Percentiles rank a stretch among this genome's conserved stretches.
phyloP scores from a whole-genome alignment of 2,888 invertebrate genomes.

The Ennomos fuscantarius region DNA sequence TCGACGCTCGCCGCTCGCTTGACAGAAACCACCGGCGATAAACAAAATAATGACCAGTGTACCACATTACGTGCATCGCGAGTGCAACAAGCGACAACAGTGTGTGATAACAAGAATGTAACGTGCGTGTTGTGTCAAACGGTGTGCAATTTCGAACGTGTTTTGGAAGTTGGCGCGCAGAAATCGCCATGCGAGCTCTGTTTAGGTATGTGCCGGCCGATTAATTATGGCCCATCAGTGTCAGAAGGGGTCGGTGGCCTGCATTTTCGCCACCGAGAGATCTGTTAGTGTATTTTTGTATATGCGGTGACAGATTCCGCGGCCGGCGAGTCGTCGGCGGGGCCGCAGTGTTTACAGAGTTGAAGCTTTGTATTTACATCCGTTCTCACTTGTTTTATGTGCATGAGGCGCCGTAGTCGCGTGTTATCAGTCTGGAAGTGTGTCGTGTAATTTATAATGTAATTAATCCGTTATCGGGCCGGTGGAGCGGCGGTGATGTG shows the following conservation, averaged over 20 bases:
- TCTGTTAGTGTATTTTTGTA: constrained; percentile 65
- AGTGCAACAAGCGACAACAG: constrained; percentile 80
- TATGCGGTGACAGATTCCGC: constrained; percentile 58
- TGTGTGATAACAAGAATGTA: constrained; percentile 82
- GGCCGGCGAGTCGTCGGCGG: constrained; percentile 41
- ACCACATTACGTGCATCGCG: constrained; percentile 76
- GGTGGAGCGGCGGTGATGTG: constrained; percentile 57
- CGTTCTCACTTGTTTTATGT: constrained; percentile 62
- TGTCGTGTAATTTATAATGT: constrained; percentile 80
- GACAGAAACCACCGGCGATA: constrained; percentile 75
- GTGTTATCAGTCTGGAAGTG: constrained; percentile 76
- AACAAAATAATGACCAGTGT: constrained; percentile 82
- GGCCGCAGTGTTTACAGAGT: constrained; percentile 46
- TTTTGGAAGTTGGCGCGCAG: constrained; percentile 76
- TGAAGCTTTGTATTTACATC: constrained; percentile 54
- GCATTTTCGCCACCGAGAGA: constrained; percentile 66
- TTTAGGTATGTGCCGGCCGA: constrained; percentile 81
- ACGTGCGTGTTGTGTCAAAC: constrained; percentile 80
- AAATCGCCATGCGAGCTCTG: constrained; percentile 76
- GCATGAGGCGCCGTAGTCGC: constrained; percentile 60
- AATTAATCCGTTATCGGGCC: constrained; percentile 79
- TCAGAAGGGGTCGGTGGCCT: constrained; percentile 73
- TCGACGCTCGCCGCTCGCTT: constrained; percentile 57
- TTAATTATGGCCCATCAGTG: constrained; percentile 81
- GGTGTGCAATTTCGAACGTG: constrained; percentile 73